phyloP scores from a whole-genome alignment of 2,113 vertebrate genomes.

The Pyrgilauda ruficollis region DNA sequence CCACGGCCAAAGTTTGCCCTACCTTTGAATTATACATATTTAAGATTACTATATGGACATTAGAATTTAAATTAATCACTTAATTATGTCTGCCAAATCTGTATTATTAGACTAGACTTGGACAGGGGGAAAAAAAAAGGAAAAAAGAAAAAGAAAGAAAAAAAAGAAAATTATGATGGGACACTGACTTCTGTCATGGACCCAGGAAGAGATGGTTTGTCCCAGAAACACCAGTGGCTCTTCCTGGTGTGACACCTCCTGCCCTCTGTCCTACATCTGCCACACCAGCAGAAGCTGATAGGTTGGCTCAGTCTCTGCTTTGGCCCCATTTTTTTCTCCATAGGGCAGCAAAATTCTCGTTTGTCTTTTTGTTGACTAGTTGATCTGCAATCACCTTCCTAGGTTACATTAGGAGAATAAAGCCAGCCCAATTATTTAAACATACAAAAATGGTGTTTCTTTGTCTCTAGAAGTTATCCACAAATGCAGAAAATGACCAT shows the following conservation, averaged over 20 bases:
- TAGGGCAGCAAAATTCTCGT: not conserved
- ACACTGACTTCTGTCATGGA: not conserved
- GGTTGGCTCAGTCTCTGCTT: not conserved
- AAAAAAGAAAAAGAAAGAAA: not conserved
- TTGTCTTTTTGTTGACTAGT: not conserved
- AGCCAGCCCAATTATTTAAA: not conserved
- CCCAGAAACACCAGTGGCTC: not conserved
- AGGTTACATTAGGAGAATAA: not conserved
- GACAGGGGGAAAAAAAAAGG: not conserved
- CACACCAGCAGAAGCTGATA: not conserved
- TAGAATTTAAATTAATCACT: not conserved
- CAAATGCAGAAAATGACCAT: not conserved
- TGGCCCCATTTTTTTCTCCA: not conserved
- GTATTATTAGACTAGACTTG: not conserved
- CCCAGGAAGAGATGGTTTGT: not conserved
- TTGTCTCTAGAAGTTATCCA: not conserved
- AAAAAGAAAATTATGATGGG: not conserved
- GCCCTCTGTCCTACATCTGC: not conserved
- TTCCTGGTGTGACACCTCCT: not conserved
- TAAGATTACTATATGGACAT: not conserved
- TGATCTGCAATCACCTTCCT: not conserved
- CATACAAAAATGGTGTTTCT: not conserved
- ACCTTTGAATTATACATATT: not conserved
- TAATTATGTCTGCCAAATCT: not conserved
- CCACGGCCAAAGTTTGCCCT: not conserved